Evolutionary conservation across 1,140 invertebrate genomes (phyloP).

Genomic region (Leguminivora glycinivorella): DNA sequence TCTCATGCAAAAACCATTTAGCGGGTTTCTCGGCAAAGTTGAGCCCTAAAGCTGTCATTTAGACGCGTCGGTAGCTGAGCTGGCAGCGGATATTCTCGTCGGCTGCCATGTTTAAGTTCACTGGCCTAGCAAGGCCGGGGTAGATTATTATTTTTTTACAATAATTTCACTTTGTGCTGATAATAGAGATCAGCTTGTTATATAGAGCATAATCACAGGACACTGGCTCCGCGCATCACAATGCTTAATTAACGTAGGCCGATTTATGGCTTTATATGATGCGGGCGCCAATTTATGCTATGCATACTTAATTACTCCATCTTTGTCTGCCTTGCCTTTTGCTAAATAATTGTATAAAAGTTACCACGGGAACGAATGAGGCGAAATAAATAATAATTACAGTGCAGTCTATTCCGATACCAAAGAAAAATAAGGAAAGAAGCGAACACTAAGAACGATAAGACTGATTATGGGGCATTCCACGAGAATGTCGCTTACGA

Average conservation of each 20-base stretch:
- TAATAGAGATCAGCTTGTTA: constrained; percentile 19
- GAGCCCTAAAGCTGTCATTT: constrained; percentile 16
- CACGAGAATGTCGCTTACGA: too few species aligned
- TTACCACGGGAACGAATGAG: background rate
- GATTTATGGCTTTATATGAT: constrained; percentile 7
- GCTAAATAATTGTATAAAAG: constrained; percentile 1
- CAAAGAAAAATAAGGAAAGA: too few species aligned
- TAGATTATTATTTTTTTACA: constrained; percentile 13
- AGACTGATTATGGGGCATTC: too few species aligned
- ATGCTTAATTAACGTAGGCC: background rate
- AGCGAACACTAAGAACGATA: too few species aligned
- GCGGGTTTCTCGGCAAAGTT: background rate
- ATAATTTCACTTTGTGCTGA: constrained; percentile 24
- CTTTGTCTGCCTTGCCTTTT: background rate
- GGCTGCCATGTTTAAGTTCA: constrained; percentile 33
- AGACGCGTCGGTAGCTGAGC: constrained; percentile 14
- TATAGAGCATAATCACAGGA: constrained; percentile 19
- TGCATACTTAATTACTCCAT: background rate
- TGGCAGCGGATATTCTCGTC: constrained; percentile 24
- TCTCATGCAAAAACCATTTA: constrained; percentile 11
- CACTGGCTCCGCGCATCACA: background rate
- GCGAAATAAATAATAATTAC: background rate
- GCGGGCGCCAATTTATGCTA: constrained; percentile 1
- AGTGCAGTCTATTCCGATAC: too few species aligned
- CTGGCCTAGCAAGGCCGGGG: constrained; percentile 25